Conservation (phyloP, 2,888 invertebrate species). For the Philonicus albiceps region DNA sequence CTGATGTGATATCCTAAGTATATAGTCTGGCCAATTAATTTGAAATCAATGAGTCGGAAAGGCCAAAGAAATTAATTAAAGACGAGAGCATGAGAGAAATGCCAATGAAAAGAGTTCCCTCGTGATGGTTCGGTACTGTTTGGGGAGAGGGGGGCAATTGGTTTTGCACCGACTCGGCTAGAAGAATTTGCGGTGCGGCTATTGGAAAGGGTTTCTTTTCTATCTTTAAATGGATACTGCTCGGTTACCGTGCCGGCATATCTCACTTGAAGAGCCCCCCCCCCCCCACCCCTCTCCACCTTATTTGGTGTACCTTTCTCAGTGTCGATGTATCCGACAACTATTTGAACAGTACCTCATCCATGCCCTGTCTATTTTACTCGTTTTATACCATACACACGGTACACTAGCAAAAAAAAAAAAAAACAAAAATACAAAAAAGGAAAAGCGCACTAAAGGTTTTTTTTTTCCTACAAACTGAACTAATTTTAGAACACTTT, state of each 20-base stretch:
- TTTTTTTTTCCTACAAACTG: background rate
- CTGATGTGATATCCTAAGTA: background rate
- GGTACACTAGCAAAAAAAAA: background rate
- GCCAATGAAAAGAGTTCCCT: background rate
- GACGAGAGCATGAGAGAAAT: slow-evolving; percentile 9
- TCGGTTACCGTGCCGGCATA: background rate
- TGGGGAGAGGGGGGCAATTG: background rate
- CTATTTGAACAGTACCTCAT: slow-evolving; percentile 3
- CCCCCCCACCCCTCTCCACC: too few relatives aligned
- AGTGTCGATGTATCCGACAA: background rate
- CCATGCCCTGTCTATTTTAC: background rate
- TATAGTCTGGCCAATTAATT: slow-evolving; percentile 1
- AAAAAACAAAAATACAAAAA: too few relatives aligned
- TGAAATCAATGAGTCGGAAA: slow-evolving; percentile 27
- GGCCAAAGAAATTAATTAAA: slow-evolving; percentile 22
- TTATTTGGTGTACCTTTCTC: background rate
- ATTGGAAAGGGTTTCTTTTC: background rate
- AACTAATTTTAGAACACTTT: slow-evolving; percentile 1
- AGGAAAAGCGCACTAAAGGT: background rate
- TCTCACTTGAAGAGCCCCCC: background rate
- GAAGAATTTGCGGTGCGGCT: background rate
- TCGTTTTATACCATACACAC: background rate
- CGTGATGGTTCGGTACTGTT: background rate
- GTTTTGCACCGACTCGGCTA: background rate
- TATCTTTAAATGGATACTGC: background rate